Conservation (phyloP, 2,797 vertebrate species). For the Parambassis ranga region DNA sequence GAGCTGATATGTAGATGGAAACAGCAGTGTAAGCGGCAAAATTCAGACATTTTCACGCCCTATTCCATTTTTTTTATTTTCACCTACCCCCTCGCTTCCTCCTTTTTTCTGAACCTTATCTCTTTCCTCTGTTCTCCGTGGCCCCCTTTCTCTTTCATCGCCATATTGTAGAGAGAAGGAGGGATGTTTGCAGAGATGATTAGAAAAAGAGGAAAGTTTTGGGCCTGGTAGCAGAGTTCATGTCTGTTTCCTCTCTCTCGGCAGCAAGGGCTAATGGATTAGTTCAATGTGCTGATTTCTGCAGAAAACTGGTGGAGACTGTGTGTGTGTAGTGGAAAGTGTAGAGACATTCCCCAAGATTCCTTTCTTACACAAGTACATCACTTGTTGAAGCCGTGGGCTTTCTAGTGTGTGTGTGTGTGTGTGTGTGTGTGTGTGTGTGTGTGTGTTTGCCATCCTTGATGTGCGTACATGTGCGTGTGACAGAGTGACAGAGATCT, state of each 20-base stretch:
- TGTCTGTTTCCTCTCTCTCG: conserved; percentile 25
- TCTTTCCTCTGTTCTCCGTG: background rate
- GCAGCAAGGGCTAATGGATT: conserved; percentile 60
- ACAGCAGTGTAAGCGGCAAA: no score
- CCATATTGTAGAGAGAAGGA: background rate
- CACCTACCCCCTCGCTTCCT: background rate
- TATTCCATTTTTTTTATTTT: no score
- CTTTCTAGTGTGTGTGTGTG: conserved; percentile 16
- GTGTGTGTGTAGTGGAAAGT: conserved; percentile 20
- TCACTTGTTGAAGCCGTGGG: conserved; percentile 41
- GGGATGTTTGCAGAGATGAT: conserved; percentile 35
- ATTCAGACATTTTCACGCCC: no score
- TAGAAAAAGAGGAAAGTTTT: conserved; percentile 43
- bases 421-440: background rate
- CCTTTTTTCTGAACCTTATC: background rate
- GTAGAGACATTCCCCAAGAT: background rate
- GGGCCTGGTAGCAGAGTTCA: conserved; percentile 34
- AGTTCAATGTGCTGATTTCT: conserved; percentile 65
- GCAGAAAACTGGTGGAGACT: conserved; percentile 44
- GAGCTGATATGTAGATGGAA: no score
- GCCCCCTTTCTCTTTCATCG: background rate
- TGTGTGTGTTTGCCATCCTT: background rate
- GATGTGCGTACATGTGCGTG: conserved; percentile 24
- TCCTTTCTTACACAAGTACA: conserved; percentile 19
- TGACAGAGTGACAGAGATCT: conserved; percentile 50